A percentile compares a stretch with the other conserved stretches of the same genome.
These are phyloP conservation scores for Acleris cristana DNA, from an alignment of 2,888 invertebrate genomes.

Conservation along the genomic window DNA sequence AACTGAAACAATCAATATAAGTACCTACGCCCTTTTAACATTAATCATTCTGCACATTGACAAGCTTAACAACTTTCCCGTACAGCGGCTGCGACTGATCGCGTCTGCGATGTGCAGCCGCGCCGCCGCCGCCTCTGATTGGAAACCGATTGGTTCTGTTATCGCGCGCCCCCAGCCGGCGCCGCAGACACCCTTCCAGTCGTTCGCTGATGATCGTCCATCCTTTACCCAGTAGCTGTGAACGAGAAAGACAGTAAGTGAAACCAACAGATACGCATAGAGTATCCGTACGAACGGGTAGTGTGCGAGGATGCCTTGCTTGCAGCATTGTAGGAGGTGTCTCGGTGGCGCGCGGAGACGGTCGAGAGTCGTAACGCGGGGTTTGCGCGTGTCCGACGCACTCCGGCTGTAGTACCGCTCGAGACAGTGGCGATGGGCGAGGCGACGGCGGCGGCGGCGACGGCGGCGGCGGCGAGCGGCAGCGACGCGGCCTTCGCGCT, in stretches of 20 bases:
- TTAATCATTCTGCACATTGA: no score
- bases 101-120: constrained; percentile 51
- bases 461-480: constrained; percentile 2
- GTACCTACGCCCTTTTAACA: no score
- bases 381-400: constrained; percentile 19
- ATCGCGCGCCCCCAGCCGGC: constrained; percentile 49
- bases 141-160: constrained; percentile 56
- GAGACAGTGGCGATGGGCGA: constrained; percentile 38
- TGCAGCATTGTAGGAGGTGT: not conserved
- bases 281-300: not conserved
- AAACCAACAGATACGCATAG: no score
- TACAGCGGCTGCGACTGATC: constrained; percentile 13
- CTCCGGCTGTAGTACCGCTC: no score
- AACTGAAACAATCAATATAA: no score
- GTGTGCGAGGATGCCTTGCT: not conserved
- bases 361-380: constrained; percentile 27
- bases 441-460: not conserved
- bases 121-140: constrained; percentile 61
- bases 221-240: constrained; percentile 1
- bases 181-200: not conserved
- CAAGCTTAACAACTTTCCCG: no score
- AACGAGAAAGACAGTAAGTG: constrained; percentile 4
- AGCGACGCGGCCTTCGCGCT: constrained; percentile 62
- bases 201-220: not conserved
- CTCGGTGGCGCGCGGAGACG: not conserved